Base-by-base conservation (phyloP, 2,797 vertebrate species). In the Euphonia xanthogaster region DNA sequence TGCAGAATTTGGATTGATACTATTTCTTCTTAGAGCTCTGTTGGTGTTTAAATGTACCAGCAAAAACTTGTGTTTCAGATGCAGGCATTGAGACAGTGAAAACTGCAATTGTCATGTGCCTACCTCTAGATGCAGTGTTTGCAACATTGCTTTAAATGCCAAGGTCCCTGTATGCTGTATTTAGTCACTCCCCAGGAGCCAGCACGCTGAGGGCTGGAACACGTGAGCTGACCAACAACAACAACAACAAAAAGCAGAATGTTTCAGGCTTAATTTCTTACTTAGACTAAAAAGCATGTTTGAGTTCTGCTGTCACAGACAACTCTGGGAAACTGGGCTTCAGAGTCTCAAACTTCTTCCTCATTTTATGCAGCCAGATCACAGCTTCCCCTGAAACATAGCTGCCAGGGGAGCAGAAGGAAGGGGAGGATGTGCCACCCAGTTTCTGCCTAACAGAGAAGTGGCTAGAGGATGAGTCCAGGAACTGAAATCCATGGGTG, bases 361-460 rank as follows among this genome's bases (percentile, higher is more conserved):
- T 96, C 42, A 47, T 91, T 88, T 88, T 84, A 61, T 50, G 62
- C 71, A 91, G 30, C 70, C 70, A 67, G 57, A 90, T 86, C 73
- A 86, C 62, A 84, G 39, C 44, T 92, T 93, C 70, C 77, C 17
- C 42, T 84, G 54, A 84, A 92, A 71, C 21, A 21, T 67, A 68
- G 45, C 77, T 94, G 74, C 66, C 47, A 75, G 89, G 30, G 57
- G 54, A 94, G 67, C 86, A 94, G 68, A 88, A 88, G 70, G 74
- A 92, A 63, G 37, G 50, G 58, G 42, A 75, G 27, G 58, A 72
- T 78, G 39, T 90, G 84, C 45, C 66, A 84, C 62, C 42, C 62
- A 30, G 48, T 81, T 89, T 91, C 81, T 91, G n/a, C 35, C 12
- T 90, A 90, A 76, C 62, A 79, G 85, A 63, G 66, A 65, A 84